Conservation (phyloP, 2,888 invertebrate species). For the Rotaria magnacalcarata region DNA sequence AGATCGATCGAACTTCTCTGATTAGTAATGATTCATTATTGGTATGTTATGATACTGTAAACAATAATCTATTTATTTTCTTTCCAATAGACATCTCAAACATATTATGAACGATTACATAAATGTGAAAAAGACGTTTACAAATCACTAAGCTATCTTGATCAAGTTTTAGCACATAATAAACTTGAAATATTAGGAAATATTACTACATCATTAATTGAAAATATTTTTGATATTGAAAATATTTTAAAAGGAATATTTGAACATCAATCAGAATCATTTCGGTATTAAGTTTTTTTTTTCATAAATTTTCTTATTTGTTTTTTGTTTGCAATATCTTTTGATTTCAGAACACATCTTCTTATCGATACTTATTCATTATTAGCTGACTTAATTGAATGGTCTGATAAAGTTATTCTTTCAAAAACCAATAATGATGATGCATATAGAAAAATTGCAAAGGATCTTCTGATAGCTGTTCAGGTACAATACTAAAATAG, state of each 20-base stretch:
- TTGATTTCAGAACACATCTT: not conserved
- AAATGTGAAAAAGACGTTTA: constrained; percentile 6
- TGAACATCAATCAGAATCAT: constrained; percentile 26
- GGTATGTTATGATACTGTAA: not conserved
- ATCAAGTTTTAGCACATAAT: constrained; percentile 42
- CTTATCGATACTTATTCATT: not conserved
- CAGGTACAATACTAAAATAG: not conserved
- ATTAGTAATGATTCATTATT: constrained; percentile 17
- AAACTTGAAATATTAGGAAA: constrained; percentile 41
- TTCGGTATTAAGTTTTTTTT: not conserved
- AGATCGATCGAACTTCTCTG: not conserved
- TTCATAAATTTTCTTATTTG: not conserved
- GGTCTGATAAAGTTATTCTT: not conserved
- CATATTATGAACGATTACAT: constrained; percentile 23
- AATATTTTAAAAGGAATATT: constrained; percentile 18
- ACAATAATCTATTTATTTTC: not conserved
- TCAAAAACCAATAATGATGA: not conserved
- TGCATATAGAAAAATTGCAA: not conserved
- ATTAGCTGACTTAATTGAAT: constrained; percentile 5
- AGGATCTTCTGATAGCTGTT: not conserved
- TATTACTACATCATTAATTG: constrained; percentile 43
- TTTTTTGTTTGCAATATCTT: not conserved
- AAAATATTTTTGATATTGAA: constrained; percentile 41
- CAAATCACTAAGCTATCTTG: constrained; percentile 43
- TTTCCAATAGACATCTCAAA: not conserved